phyloP scores from a whole-genome alignment of 1,140 invertebrate genomes.

The Whitmania pigra region DNA sequence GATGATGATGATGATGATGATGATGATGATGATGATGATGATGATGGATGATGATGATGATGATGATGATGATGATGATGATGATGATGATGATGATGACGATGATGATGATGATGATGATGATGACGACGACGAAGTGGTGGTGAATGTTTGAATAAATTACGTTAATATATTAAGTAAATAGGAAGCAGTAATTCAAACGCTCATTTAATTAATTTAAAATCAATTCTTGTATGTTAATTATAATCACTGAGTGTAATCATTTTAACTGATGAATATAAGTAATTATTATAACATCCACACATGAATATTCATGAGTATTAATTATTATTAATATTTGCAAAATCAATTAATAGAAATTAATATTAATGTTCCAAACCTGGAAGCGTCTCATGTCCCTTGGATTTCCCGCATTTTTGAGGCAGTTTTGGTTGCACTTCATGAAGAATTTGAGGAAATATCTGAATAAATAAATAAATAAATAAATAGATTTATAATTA shows the following conservation, averaged over 20 bases:
- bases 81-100: slow-evolving; percentile 8
- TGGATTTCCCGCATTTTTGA: slow-evolving; percentile 99
- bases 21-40: too few relatives aligned
- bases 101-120: slow-evolving; percentile 16
- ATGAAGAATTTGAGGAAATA: slow-evolving; percentile 99
- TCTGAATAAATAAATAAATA: slow-evolving; percentile 58
- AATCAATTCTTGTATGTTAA: too few relatives aligned
- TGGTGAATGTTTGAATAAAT: too few relatives aligned
- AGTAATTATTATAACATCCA: too few relatives aligned
- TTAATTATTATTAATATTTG: too few relatives aligned
- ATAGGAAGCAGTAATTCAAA: too few relatives aligned
- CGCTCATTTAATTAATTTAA: too few relatives aligned
- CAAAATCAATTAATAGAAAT: not conserved
- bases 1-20: slow-evolving; percentile 15
- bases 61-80: not conserved
- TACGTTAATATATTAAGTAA: too few relatives aligned
- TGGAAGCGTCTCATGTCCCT: slow-evolving; percentile 98
- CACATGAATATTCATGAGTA: not conserved
- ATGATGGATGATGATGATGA: too few relatives aligned
- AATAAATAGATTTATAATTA: too few relatives aligned
- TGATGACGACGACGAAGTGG: not conserved
- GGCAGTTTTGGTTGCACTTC: slow-evolving; percentile 99
- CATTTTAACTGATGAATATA: not conserved
- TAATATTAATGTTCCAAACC: slow-evolving; percentile 49
- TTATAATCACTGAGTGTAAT: too few relatives aligned